Percentiles rank a stretch among this genome's conserved stretches.
Evolutionary conservation across 2,113 vertebrate genomes (phyloP).

Genomic region (Gracilinanus agilis): DNA sequence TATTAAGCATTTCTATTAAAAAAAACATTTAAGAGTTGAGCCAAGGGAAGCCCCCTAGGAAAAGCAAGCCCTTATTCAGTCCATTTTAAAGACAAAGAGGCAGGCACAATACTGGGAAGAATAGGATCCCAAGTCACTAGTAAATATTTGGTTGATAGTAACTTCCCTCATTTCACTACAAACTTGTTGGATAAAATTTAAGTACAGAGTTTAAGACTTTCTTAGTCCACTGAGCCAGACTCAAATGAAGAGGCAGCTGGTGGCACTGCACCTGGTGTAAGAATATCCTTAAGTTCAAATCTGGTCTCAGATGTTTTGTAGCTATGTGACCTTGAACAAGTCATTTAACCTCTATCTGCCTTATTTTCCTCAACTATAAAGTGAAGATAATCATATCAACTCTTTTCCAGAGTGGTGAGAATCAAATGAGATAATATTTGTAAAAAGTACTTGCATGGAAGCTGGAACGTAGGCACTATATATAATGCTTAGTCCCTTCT

Average conservation of each 20-base stretch:
- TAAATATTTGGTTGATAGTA: background rate
- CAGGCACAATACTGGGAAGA: background rate
- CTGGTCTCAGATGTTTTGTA: background rate
- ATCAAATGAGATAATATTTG: background rate
- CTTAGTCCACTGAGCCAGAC: background rate
- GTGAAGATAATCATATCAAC: background rate
- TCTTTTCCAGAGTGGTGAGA: background rate
- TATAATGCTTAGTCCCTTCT: background rate
- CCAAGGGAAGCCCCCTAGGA: constrained; percentile 1
- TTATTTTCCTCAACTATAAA: background rate
- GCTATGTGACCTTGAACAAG: background rate
- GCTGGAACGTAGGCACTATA: background rate
- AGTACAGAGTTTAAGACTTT: background rate
- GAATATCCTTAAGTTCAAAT: background rate
- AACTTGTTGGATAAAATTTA: background rate
- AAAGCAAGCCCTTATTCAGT: background rate
- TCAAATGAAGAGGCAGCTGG: background rate
- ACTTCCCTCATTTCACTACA: background rate
- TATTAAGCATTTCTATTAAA: background rate
- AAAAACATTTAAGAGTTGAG: background rate
- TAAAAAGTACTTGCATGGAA: background rate
- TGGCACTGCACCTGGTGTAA: background rate
- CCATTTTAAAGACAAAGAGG: background rate
- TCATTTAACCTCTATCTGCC: background rate
- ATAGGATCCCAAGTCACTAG: background rate